Evolutionary conservation across 2,888 invertebrate species (phyloP).

Genomic region (Yponomeuta sedellus): DNA sequence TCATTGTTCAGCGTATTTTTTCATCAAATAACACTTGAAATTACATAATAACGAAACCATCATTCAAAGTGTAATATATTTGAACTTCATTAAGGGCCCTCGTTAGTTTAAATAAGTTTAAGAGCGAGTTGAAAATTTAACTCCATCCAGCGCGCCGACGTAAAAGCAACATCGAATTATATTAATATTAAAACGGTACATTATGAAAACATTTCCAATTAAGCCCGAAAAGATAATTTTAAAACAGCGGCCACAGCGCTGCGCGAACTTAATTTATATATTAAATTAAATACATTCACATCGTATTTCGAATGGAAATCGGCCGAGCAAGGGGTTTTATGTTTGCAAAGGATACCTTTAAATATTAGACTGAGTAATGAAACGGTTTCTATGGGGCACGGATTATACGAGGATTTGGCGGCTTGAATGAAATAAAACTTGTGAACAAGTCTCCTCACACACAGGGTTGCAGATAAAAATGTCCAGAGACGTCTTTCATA

Average conservation of each 20-base stretch:
- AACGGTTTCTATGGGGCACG: background rate
- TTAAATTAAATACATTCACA: background rate
- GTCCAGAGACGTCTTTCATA: background rate
- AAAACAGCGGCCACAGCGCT: background rate
- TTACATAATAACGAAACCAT: too few species aligned
- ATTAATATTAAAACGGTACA: background rate
- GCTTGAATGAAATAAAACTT: background rate
- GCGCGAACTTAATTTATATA: constrained; percentile 2
- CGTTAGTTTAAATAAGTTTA: too few species aligned
- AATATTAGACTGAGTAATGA: constrained; percentile 9
- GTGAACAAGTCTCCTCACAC: background rate
- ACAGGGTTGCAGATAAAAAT: background rate
- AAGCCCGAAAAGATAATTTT: background rate
- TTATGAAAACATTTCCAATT: background rate
- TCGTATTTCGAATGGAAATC: background rate
- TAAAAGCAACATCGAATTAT: background rate
- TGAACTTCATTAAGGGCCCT: too few species aligned
- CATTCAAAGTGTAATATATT: too few species aligned
- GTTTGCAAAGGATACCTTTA: constrained; percentile 24
- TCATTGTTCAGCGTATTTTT: background rate
- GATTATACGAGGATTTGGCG: background rate
- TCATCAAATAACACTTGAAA: too few species aligned
- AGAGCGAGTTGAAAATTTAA: too few species aligned
- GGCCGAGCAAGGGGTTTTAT: constrained; percentile 23
- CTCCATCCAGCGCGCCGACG: background rate